These are phyloP conservation scores for Sylvilagus bachmani DNA, from an alignment of 2,113 vertebrate genomes.

Conservation along the genomic window DNA sequence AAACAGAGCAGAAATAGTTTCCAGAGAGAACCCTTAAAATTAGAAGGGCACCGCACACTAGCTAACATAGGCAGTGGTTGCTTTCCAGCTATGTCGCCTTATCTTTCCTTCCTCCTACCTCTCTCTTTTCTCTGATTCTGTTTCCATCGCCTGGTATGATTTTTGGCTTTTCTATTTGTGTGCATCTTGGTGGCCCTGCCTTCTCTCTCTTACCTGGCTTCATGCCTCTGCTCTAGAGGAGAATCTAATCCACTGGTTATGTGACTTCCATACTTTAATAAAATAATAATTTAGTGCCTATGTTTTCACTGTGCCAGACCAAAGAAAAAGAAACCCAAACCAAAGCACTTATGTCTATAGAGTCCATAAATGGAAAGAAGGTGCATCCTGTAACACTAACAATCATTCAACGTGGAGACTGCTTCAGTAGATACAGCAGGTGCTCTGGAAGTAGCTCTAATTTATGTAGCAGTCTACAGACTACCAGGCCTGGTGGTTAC, in stretches of 20 bases:
- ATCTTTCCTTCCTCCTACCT: background rate
- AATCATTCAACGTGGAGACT: background rate
- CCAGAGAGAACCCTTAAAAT: background rate
- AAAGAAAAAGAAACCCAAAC: conserved; percentile 19
- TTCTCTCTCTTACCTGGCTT: background rate
- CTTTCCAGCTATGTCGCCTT: background rate
- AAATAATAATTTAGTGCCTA: conserved; percentile 19
- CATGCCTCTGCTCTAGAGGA: background rate
- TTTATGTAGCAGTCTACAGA: background rate
- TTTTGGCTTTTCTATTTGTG: background rate
- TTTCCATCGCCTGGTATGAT: background rate
- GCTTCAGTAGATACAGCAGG: background rate
- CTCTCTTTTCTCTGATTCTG: background rate
- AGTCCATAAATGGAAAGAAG: background rate
- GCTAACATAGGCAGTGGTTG: background rate
- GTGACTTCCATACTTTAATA: background rate
- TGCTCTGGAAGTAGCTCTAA: background rate
- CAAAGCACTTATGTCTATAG: background rate
- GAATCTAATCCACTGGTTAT: background rate
- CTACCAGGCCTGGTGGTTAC: background rate
- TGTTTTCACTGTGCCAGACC: background rate
- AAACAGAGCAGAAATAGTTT: conserved; percentile 54
- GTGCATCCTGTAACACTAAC: background rate
- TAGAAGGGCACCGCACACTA: background rate
- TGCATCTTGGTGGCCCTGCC: background rate